Conservation (phyloP, 2,888 invertebrate genomes). For the Xestia rhomboidea region DNA sequence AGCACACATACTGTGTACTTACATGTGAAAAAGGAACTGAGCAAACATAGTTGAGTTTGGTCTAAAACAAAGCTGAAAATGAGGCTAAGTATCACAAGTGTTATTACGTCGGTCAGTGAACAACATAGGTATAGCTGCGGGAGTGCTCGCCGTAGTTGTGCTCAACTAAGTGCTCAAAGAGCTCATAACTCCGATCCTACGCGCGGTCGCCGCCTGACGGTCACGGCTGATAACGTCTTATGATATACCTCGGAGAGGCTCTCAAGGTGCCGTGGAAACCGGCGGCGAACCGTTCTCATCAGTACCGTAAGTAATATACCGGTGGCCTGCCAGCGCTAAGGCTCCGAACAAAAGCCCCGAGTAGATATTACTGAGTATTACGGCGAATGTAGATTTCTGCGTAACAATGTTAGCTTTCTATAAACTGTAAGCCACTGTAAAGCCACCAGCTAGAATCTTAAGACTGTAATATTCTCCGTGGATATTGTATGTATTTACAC, state of each 20-base stretch:
- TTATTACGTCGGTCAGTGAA: background rate
- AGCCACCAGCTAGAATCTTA: no score
- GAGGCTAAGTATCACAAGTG: background rate
- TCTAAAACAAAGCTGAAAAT: background rate
- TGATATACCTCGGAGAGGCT: slow-evolving; percentile 7
- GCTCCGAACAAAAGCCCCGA: background rate
- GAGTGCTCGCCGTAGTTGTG: background rate
- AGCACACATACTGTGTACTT: background rate
- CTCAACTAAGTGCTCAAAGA: background rate
- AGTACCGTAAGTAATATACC: background rate
- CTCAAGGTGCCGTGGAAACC: background rate
- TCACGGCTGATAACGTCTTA: slow-evolving; percentile 42
- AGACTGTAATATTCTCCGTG: background rate
- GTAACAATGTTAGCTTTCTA: slow-evolving; percentile 19
- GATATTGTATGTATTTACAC: background rate
- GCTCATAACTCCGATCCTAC: slow-evolving; percentile 1
- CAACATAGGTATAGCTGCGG: background rate
- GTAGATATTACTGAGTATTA: slow-evolving; percentile 11
- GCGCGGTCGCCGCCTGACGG: background rate
- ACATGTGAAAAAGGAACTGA: background rate
- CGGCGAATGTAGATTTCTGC: background rate
- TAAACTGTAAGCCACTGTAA: slow-evolving; percentile 3
- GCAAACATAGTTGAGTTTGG: background rate
- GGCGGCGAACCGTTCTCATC: background rate
- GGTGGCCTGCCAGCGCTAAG: background rate